These are phyloP conservation scores for Peucedramus taeniatus DNA, from an alignment of 2,113 vertebrate species.

Conservation along the genomic window DNA sequence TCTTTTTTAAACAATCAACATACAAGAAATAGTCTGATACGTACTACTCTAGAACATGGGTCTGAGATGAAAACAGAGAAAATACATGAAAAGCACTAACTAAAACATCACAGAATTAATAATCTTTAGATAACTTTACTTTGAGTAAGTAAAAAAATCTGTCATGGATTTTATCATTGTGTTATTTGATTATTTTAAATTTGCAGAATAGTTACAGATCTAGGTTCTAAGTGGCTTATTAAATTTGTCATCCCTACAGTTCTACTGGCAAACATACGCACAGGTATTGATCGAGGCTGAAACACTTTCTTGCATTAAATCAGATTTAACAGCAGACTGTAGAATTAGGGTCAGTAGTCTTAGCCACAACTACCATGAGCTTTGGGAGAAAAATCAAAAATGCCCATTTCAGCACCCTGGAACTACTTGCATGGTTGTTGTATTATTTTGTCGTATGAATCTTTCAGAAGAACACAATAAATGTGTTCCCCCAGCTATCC, in stretches of 20 bases:
- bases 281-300: background rate
- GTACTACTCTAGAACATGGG: background rate
- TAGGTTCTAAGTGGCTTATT: background rate
- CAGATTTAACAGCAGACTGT: background rate
- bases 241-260: background rate
- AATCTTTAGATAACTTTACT: background rate
- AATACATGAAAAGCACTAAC: background rate
- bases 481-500: background rate
- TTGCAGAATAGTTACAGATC: background rate
- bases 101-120: too few species aligned
- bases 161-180: background rate
- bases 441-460: background rate
- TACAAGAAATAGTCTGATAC: background rate
- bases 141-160: background rate
- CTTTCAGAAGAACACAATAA: background rate
- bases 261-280: background rate
- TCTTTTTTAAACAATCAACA: background rate
- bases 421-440: background rate
- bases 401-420: background rate
- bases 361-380: background rate
- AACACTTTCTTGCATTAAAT: background rate
- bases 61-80: background rate
- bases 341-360: background rate
- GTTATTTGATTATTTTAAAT: background rate
- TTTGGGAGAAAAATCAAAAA: background rate